Evolutionary conservation across 2,888 invertebrate genomes (phyloP).

Genomic region (Erebia epiphron): DNA sequence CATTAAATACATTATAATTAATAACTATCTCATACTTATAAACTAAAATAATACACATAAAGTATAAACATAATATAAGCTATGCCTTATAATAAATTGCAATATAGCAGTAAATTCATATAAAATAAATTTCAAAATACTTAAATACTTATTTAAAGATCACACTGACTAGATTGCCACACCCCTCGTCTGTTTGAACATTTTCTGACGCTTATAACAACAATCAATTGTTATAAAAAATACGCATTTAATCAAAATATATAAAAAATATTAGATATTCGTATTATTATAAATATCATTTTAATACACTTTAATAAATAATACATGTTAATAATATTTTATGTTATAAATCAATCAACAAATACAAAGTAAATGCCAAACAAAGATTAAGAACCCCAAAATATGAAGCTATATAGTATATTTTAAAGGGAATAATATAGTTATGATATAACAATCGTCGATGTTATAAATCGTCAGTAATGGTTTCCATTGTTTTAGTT

Average conservation of each 20-base stretch:
- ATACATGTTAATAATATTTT: too few species aligned
- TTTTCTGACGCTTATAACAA: conserved; percentile 40
- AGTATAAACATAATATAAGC: conserved; percentile 27
- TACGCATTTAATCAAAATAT: neutral
- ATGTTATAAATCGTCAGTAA: conserved; percentile 27
- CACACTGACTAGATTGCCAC: conserved; percentile 82
- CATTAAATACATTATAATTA: conserved; percentile 34
- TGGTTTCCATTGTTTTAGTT: conserved; percentile 49
- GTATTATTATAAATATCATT: too few species aligned
- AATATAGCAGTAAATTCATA: conserved; percentile 34
- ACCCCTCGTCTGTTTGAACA: conserved; percentile 73
- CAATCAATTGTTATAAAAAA: conserved; percentile 18
- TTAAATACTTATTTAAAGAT: conserved; percentile 58
- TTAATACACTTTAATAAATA: too few species aligned
- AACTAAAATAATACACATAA: conserved; percentile 34
- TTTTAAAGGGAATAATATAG: neutral
- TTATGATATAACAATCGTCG: conserved; percentile 12
- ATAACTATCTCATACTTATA: conserved; percentile 33
- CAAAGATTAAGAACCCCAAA: neutral
- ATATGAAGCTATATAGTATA: neutral
- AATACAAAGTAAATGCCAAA: neutral
- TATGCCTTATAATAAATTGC: conserved; percentile 26
- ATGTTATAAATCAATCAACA: too few species aligned
- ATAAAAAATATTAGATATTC: neutral
- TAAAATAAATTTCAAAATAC: conserved; percentile 43